phyloP scores from a whole-genome alignment of 2,797 vertebrate species.

The Zenarchopterus dispar region DNA sequence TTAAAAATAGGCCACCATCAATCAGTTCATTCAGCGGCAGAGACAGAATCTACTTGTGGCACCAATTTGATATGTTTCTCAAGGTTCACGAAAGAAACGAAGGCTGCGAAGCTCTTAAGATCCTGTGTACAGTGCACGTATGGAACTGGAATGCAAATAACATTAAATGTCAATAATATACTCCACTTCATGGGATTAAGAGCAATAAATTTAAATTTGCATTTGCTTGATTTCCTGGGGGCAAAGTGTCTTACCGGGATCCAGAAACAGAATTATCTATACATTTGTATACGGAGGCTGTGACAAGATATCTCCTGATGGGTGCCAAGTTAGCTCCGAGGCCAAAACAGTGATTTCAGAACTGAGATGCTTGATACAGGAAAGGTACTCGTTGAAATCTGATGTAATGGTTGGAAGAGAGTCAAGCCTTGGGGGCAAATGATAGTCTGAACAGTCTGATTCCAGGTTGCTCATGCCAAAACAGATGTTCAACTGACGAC shows the following conservation, averaged over 20 bases:
- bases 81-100: constrained; percentile 43
- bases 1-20: constrained; percentile 85
- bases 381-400: constrained; percentile 72
- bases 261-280: constrained; percentile 50
- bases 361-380: constrained; percentile 70
- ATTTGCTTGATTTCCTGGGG: constrained; percentile 37
- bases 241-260: constrained; percentile 38
- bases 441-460: constrained; percentile 66
- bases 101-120: constrained; percentile 42
- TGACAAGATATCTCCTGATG: constrained; percentile 73
- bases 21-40: constrained; percentile 77
- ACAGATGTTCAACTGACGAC: constrained; percentile 78
- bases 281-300: constrained; percentile 48
- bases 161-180: constrained; percentile 65
- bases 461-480: constrained; percentile 74
- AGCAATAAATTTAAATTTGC: constrained; percentile 29
- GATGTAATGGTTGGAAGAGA: constrained; percentile 77
- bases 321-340: constrained; percentile 68
- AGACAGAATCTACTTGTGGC: constrained; percentile 72
- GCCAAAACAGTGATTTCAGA: constrained; percentile 71
- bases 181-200: constrained; percentile 33
- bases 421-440: constrained; percentile 68
- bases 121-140: not conserved
- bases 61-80: constrained; percentile 69
- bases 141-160: constrained; percentile 49